phyloP scores from a whole-genome alignment of 2,888 invertebrate species.

The Rhabditophanes sp. region DNA sequence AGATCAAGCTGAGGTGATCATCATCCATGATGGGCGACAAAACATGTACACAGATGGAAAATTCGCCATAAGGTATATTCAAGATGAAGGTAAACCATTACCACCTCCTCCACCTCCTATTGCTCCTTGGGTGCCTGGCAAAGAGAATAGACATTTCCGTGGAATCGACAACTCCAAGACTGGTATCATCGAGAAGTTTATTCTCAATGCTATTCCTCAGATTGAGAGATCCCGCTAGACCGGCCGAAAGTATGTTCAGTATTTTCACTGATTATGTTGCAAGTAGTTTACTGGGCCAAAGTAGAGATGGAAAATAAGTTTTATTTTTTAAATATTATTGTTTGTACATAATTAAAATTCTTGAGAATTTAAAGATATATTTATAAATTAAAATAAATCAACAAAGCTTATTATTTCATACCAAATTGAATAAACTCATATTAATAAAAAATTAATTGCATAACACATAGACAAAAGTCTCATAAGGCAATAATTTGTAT shows the following conservation, averaged over 20 bases:
- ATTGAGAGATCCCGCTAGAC: slow-evolving; percentile 19
- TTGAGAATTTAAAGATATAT: too few species aligned
- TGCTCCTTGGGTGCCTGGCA: slow-evolving; percentile 30
- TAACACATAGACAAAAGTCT: too few species aligned
- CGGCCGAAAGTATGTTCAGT: slow-evolving; percentile 19
- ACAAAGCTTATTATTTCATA: too few species aligned
- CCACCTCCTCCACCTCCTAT: slow-evolving; percentile 25
- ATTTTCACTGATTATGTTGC: slow-evolving; percentile 23
- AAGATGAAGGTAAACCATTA: slow-evolving; percentile 19
- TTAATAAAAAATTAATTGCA: too few species aligned
- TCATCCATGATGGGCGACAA: slow-evolving; percentile 22
- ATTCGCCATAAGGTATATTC: slow-evolving; percentile 1
- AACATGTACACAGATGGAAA: not conserved
- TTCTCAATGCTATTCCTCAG: slow-evolving; percentile 35
- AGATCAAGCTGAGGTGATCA: slow-evolving; percentile 33
- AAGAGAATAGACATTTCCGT: slow-evolving; percentile 36
- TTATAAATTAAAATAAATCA: too few species aligned
- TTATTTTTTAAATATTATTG: too few species aligned
- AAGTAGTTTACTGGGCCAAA: slow-evolving; percentile 19
- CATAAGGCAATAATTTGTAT: too few species aligned
- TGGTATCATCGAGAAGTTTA: slow-evolving; percentile 39
- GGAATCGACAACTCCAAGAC: slow-evolving; percentile 24
- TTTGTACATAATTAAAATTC: too few species aligned
- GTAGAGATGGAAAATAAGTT: too few species aligned
- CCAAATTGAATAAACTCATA: too few species aligned